These are phyloP conservation scores for Monodelphis domestica DNA, from an alignment of 2,797 vertebrate genomes.

Conservation along the genomic window DNA sequence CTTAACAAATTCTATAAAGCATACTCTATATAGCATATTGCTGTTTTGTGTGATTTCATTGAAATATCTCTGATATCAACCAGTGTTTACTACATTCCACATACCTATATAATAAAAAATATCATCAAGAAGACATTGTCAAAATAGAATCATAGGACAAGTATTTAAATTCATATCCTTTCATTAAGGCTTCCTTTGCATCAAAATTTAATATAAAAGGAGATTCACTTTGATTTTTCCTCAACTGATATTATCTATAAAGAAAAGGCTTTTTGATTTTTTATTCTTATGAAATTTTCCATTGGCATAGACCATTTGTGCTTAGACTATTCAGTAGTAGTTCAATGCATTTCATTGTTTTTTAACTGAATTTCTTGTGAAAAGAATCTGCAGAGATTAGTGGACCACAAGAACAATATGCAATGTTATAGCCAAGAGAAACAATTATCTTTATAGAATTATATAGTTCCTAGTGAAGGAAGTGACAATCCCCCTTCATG, in stretches of 20 bases:
- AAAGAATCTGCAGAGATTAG: no score
- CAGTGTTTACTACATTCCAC: slow-evolving; percentile 9
- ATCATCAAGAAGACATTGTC: background rate
- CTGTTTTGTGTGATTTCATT: background rate
- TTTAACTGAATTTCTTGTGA: background rate
- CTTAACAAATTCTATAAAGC: background rate
- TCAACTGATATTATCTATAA: background rate
- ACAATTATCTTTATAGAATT: background rate
- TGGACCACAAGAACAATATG: background rate
- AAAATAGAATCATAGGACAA: background rate
- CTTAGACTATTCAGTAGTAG: background rate
- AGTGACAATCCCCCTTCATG: background rate
- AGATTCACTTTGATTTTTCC: background rate
- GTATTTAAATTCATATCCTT: background rate
- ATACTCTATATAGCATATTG: background rate
- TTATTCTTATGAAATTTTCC: background rate
- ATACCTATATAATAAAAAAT: slow-evolving; percentile 1
- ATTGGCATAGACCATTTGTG: background rate
- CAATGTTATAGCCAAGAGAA: background rate
- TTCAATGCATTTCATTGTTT: background rate
- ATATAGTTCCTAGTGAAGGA: background rate
- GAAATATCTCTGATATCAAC: background rate
- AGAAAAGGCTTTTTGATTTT: background rate
- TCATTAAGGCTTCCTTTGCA: background rate
- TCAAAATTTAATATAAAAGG: background rate